Evolutionary conservation across 2,797 vertebrate genomes (phyloP).

Genomic region (Myripristis jacobus): DNA sequence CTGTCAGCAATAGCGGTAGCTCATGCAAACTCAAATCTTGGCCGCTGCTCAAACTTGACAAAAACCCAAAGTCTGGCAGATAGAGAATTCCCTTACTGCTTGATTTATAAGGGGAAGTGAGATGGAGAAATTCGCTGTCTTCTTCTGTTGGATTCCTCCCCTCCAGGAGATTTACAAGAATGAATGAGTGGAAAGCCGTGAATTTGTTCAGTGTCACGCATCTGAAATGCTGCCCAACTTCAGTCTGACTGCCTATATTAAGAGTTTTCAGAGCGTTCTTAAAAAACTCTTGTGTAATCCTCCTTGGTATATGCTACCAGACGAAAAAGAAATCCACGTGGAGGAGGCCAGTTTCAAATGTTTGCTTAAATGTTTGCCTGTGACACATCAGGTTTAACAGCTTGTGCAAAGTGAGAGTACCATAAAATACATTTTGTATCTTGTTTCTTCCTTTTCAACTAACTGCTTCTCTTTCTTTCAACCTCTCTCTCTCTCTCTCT

Average conservation of each 20-base stretch:
- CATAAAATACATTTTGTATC: slow-evolving; percentile 49
- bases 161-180: neutral
- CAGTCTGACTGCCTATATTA: too few species aligned
- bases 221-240: too few species aligned
- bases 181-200: too few species aligned
- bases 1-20: slow-evolving; percentile 33
- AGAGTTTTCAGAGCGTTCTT: too few species aligned
- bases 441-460: slow-evolving; percentile 32
- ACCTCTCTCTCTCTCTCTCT: slow-evolving; percentile 1
- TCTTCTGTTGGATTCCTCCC: neutral
- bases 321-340: neutral
- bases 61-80: neutral
- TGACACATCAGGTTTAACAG: slow-evolving; percentile 38
- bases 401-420: slow-evolving; percentile 55
- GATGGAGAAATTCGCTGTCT: neutral
- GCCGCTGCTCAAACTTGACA: slow-evolving; percentile 19
- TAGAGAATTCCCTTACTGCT: neutral
- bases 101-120: neutral
- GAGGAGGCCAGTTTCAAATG: slow-evolving; percentile 13
- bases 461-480: slow-evolving; percentile 2
- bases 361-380: neutral
- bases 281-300: too few species aligned
- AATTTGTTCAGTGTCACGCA: too few species aligned
- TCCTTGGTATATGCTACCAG: too few species aligned
- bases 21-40: neutral